A percentile compares a stretch with the other conserved stretches of the same genome.
phyloP scores from a whole-genome alignment of 2,888 invertebrate genomes.

The Busseola fusca region DNA sequence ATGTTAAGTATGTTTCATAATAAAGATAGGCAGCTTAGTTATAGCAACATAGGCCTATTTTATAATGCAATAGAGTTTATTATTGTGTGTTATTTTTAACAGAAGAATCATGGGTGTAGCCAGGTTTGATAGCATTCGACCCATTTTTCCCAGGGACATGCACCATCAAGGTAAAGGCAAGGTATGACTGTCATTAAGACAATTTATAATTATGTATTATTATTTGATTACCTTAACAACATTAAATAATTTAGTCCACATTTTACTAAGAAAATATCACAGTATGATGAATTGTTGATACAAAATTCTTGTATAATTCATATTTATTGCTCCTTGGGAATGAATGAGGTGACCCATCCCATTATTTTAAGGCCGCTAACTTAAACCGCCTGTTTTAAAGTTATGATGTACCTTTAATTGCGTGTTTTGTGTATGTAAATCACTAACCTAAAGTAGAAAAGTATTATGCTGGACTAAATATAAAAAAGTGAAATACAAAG shows the following conservation, averaged over 20 bases:
- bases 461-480: no score
- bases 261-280: background rate
- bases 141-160: constrained; percentile 36
- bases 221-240: background rate
- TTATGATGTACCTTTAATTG: background rate
- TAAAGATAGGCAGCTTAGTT: constrained; percentile 58
- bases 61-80: constrained; percentile 33
- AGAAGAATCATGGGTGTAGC: constrained; percentile 37
- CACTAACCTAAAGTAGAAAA: no score
- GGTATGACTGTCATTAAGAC: constrained; percentile 9
- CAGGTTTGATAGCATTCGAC: constrained; percentile 29
- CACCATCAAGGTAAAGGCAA: constrained; percentile 5
- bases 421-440: constrained; percentile 1
- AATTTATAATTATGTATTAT: background rate
- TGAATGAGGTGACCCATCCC: background rate
- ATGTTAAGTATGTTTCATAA: constrained; percentile 49
- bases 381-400: background rate
- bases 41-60: constrained; percentile 42
- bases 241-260: background rate
- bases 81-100: constrained; percentile 30
- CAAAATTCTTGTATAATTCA: background rate
- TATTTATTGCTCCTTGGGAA: background rate
- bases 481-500: no score
- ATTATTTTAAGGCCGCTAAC: background rate
- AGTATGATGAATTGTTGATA: background rate